phyloP scores from a whole-genome alignment of 2,797 vertebrate species.

The Melanotaenia maccullochi region DNA sequence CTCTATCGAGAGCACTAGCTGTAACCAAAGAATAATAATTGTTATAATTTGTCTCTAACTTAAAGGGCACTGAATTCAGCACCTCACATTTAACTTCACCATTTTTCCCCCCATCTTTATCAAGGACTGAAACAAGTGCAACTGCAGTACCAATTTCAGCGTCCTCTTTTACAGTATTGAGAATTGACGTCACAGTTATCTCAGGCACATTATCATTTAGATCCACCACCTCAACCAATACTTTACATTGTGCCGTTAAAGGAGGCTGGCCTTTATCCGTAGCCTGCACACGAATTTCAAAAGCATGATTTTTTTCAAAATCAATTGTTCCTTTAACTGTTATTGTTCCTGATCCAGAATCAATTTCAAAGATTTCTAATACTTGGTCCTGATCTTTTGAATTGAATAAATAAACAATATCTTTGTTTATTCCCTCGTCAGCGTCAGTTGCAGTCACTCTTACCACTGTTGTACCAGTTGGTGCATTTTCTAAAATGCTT shows the following conservation, averaged over 20 bases:
- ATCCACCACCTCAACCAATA: constrained; percentile 68
- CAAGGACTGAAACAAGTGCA: constrained; percentile 58
- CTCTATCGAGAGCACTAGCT: constrained; percentile 58
- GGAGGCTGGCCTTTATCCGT: constrained; percentile 65
- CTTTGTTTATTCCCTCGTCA: constrained; percentile 70
- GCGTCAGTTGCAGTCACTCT: constrained; percentile 67
- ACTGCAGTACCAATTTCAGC: constrained; percentile 57
- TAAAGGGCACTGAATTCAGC: constrained; percentile 45
- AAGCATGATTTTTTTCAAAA: constrained; percentile 57
- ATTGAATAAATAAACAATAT: constrained; percentile 41
- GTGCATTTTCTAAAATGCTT: constrained; percentile 61
- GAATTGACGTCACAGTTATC: constrained; percentile 61
- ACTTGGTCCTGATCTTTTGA: constrained; percentile 57
- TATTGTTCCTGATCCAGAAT: constrained; percentile 55
- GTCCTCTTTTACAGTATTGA: constrained; percentile 60
- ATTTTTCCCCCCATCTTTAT: constrained; percentile 55
- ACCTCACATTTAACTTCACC: constrained; percentile 57
- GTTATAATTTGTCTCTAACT: constrained; percentile 66
- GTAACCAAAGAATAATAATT: constrained; percentile 71
- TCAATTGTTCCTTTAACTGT: constrained; percentile 56
- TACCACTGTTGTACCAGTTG: constrained; percentile 49
- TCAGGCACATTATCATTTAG: constrained; percentile 75
- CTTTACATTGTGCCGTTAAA: constrained; percentile 65
- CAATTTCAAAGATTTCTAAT: constrained; percentile 65
- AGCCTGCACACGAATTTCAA: constrained; percentile 69